Evolutionary conservation across 1,140 invertebrate species (phyloP), one percentile per base, ranked within the genome.

Genomic region (Sitophilus oryzae): DNA sequence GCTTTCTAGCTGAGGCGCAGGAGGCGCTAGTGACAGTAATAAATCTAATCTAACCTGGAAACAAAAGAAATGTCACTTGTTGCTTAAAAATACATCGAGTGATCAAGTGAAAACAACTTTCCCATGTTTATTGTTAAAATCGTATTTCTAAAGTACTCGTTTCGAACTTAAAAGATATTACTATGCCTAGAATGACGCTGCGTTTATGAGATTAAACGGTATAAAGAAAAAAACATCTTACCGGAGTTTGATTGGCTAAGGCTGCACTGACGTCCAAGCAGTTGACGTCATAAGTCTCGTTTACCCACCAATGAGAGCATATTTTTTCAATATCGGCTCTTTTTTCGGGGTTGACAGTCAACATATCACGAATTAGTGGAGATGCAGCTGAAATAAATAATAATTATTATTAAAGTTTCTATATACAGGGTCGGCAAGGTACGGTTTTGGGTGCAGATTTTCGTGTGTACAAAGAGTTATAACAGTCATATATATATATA

Each of bases 311-410:
- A 76, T 99, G 91, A 18, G 83, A 82, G 68, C 95, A 96, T 35
- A 98, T 95, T 70, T 92, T 91, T 59, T 89, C 85, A 58, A 99
- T 93, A 59, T 89, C 91, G 4, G 95, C 92, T 62, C 96, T 77
- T 66, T 89, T 84, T 14, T 82, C 75, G 0, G 95, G 92, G 67
- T 91, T 89, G 0, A 97, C 93, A 0, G 91, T 93, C 47, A 99
- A 75, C 85, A 99, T 92, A 48, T 91, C 88, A 37, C 88, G 82
- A 50, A 99, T 98, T 15, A 99, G 78, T 25, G 90, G 85, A 10
- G 95, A 96, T 5, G 95, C 95, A 61, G 87, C 92, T 89, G 72
- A 42, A 80, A 78, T 58, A 49, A 57, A 58, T 15, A 18, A 14
- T 36, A 14, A 8, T 37, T 16, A 18, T 40, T 34, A 48, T 60